A percentile compares a stretch with the other conserved stretches of the same genome.
phyloP scores from a whole-genome alignment of 2,113 vertebrate species.

The Podocnemis expansa region DNA sequence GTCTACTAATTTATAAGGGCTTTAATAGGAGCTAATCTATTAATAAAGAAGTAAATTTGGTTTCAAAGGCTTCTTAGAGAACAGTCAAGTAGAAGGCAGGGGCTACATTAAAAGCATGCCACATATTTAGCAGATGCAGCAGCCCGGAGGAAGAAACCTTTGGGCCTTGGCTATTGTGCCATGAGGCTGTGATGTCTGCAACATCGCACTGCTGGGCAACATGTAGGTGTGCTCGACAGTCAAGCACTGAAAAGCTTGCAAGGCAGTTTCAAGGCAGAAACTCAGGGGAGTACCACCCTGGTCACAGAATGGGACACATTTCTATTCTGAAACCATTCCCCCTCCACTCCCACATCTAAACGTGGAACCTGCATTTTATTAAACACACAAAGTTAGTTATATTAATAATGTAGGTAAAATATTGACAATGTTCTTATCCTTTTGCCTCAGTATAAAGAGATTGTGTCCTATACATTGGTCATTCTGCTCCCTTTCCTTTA shows the following conservation, averaged over 20 bases:
- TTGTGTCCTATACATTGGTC: background rate
- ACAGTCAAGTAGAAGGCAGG: background rate
- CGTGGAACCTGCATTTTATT: background rate
- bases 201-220: background rate
- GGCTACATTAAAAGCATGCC: rapidly evolving
- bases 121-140: background rate
- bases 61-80: background rate
- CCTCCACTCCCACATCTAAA: background rate
- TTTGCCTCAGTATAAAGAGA: background rate
- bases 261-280: background rate
- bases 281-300: background rate
- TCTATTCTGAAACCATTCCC: background rate
- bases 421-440: background rate
- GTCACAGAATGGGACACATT: background rate
- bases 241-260: background rate
- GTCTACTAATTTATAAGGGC: background rate
- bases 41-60: background rate
- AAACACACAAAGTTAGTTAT: background rate
- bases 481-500: background rate
- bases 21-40: background rate
- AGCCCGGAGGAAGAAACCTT: background rate
- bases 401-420: background rate
- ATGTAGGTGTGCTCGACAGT: background rate
- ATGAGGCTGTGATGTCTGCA: background rate
- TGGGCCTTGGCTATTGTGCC: background rate